These are phyloP conservation scores for Ceratosolen fusciceps DNA, from an alignment of 1,140 invertebrate species.

Conservation along the genomic window DNA sequence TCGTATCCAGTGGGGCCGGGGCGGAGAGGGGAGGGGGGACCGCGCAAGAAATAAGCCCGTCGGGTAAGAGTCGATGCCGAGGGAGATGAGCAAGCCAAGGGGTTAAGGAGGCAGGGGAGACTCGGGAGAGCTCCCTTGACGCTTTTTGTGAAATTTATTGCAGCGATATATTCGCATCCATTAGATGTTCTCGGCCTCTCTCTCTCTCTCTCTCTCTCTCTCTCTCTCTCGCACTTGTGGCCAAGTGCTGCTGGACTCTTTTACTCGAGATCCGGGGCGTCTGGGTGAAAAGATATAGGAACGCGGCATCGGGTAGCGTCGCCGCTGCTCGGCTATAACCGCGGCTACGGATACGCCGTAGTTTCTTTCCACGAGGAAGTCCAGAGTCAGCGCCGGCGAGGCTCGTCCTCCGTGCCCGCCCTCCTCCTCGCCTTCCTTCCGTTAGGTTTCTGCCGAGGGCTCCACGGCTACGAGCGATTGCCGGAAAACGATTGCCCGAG, in stretches of 20 bases:
- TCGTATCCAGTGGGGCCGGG: too few species aligned
- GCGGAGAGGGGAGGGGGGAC: background rate
- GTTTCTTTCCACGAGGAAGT: slow-evolving; percentile 19
- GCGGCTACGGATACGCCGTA: background rate
- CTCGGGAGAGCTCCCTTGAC: slow-evolving; percentile 44
- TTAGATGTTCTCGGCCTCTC: slow-evolving; percentile 67
- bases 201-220: slow-evolving; percentile 30
- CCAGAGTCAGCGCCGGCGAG: background rate
- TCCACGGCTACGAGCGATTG: too few species aligned
- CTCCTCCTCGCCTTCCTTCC: background rate
- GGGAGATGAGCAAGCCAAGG: slow-evolving; percentile 36
- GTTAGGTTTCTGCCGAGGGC: background rate
- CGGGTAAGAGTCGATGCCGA: slow-evolving; percentile 46
- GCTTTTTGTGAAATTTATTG: slow-evolving; percentile 72
- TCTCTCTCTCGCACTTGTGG: background rate
- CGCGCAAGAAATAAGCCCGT: slow-evolving; percentile 53
- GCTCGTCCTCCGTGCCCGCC: background rate
- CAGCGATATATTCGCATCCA: slow-evolving; percentile 73
- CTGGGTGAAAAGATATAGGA: background rate
- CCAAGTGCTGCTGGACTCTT: slow-evolving; percentile 61
- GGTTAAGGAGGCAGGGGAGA: slow-evolving; percentile 42
- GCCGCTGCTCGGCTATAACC: background rate
- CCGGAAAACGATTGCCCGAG: slow-evolving; percentile 35
- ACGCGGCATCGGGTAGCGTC: background rate
- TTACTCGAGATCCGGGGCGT: slow-evolving; percentile 53